These are phyloP conservation scores for Sarcophaga subvicina DNA, from an alignment of 2,888 invertebrate species.

Conservation along the genomic window DNA sequence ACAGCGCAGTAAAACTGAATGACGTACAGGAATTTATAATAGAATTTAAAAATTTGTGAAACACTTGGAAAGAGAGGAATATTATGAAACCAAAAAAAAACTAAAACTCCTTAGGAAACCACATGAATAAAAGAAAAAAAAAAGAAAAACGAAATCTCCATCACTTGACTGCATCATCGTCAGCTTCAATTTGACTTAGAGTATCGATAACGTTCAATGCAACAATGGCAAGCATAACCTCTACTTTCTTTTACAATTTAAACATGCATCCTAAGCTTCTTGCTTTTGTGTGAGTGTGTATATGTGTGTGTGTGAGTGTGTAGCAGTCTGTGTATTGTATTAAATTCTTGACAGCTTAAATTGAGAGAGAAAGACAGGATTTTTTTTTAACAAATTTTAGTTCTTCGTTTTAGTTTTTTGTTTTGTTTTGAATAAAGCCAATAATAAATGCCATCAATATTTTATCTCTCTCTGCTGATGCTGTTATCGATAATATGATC, in stretches of 20 bases:
- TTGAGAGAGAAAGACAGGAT: slow-evolving; percentile 53
- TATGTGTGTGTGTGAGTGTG: not conserved
- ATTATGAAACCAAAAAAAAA: slow-evolving; percentile 22
- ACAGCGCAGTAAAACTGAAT: not conserved
- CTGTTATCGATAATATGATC: slow-evolving; percentile 21
- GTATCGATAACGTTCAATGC: not conserved
- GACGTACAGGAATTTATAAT: not conserved
- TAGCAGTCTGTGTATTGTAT: slow-evolving; percentile 7
- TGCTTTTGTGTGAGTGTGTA: not conserved
- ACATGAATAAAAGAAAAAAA: slow-evolving; percentile 30
- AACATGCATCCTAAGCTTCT: no score
- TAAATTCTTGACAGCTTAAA: slow-evolving; percentile 66
- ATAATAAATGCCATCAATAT: slow-evolving; percentile 70
- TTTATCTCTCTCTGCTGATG: slow-evolving; percentile 34
- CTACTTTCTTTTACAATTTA: not conserved
- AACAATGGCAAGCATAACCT: not conserved
- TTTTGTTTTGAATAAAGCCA: slow-evolving; percentile 62
- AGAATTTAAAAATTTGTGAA: not conserved
- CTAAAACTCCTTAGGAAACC: slow-evolving; percentile 33
- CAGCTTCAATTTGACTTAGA: slow-evolving; percentile 12
- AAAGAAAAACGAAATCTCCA: slow-evolving; percentile 49
- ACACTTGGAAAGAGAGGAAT: not conserved
- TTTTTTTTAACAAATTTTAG: not conserved
- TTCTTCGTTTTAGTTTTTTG: not conserved
- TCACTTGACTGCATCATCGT: slow-evolving; percentile 54